These are phyloP conservation scores for Drosophila infuscata DNA, from an alignment of 2,888 invertebrate species.

Conservation along the genomic window DNA sequence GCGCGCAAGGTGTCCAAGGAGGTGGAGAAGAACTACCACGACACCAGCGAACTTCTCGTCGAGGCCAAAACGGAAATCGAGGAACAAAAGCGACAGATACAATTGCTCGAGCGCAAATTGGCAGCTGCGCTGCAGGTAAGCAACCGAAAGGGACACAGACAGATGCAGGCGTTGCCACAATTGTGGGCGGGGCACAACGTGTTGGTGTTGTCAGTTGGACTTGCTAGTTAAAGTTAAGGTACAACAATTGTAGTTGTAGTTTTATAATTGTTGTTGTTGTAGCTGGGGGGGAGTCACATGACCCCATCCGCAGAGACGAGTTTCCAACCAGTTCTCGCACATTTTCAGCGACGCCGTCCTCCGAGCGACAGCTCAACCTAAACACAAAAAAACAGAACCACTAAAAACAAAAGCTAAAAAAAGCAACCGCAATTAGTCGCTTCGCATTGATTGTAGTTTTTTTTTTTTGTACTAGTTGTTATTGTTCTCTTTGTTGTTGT, in stretches of 20 bases:
- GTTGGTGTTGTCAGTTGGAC: conserved; percentile 71
- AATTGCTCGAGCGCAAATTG: conserved; percentile 91
- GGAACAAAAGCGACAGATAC: conserved; percentile 91
- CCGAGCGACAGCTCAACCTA: conserved; percentile 51
- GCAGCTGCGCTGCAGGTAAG: conserved; percentile 88
- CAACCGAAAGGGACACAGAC: conserved; percentile 3
- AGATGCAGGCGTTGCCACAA: conserved; percentile 7
- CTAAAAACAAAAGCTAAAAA: conserved; percentile 46
- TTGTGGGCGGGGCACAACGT: conserved; percentile 28
- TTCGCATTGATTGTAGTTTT: conserved; percentile 45
- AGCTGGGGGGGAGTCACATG: conserved; percentile 29
- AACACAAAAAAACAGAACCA: conserved; percentile 27
- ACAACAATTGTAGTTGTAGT: conserved; percentile 1
- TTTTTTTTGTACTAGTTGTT: background rate
- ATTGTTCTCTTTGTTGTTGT: conserved; percentile 15
- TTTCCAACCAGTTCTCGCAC: conserved; percentile 56
- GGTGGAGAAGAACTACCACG: conserved; percentile 91
- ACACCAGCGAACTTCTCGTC: conserved; percentile 91
- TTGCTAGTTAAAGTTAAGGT: conserved; percentile 28
- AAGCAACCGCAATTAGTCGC: conserved; percentile 70
- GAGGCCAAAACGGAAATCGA: conserved; percentile 91
- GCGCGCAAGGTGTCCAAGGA: conserved; percentile 92
- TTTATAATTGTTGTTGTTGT: conserved; percentile 15
- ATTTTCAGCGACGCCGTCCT: conserved; percentile 60
- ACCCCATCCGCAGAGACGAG: conserved; percentile 36